phyloP scores from a whole-genome alignment of 2,113 vertebrate species.

The Oreochromis niloticus region DNA sequence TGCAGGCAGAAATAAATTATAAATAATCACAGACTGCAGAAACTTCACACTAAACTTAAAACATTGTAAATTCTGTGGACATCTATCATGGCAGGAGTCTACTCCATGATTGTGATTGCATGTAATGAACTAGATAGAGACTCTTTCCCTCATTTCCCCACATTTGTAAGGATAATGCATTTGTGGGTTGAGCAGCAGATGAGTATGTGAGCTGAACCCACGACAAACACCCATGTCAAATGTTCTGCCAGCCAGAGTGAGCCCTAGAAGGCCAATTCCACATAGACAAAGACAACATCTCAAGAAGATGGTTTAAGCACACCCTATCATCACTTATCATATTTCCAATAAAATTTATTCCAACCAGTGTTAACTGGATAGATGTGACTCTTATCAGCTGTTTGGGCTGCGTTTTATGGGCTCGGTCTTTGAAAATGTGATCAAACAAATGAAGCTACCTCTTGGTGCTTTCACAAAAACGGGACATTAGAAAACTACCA shows the following conservation, averaged over 20 bases:
- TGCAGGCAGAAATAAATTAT: background rate
- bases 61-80: background rate
- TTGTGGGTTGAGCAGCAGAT: background rate
- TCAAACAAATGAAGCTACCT: background rate
- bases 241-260: background rate
- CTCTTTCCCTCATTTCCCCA: background rate
- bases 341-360: background rate
- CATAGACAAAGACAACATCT: background rate
- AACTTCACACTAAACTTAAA: background rate
- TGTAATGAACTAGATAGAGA: fast-evolving
- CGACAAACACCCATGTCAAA: background rate
- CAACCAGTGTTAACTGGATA: background rate
- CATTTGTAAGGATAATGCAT: background rate
- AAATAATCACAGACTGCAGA: background rate
- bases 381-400: background rate
- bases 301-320: background rate
- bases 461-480: background rate
- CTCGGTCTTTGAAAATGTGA: background rate
- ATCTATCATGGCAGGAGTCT: background rate
- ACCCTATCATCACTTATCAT: background rate
- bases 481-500: background rate
- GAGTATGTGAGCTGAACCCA: background rate
- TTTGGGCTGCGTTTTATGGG: background rate
- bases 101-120: background rate
- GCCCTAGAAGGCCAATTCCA: background rate